These are phyloP conservation scores for Cyprinus carpio DNA, from an alignment of 2,113 vertebrate genomes.

Conservation along the genomic window DNA sequence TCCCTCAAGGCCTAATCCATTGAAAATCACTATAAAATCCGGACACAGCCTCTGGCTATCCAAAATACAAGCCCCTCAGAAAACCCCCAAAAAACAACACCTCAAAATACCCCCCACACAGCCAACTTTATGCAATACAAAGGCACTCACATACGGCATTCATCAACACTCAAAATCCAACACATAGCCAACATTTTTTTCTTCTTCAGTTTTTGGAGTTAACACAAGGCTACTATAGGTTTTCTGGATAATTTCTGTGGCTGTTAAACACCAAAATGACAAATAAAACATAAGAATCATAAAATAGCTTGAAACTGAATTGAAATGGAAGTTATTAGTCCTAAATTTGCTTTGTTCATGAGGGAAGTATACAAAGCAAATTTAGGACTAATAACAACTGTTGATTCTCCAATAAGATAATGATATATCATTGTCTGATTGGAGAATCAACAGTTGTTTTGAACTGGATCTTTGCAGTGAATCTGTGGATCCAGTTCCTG, in stretches of 20 bases:
- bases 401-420: too few species aligned
- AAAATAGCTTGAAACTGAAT: neutral
- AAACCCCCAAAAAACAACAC: constrained; percentile 20
- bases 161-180: neutral
- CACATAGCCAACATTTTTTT: neutral
- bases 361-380: too few species aligned
- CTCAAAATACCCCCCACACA: constrained; percentile 14
- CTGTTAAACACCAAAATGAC: neutral
- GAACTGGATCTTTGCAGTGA: neutral
- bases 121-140: neutral
- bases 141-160: neutral
- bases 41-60: neutral
- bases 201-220: neutral
- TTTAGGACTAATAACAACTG: too few species aligned
- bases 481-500: neutral
- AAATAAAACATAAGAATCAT: neutral
- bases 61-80: neutral
- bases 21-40: constrained; percentile 7
- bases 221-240: neutral
- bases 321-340: neutral
- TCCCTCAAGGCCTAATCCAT: constrained; percentile 32
- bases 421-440: neutral
- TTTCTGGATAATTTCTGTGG: neutral
- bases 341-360: neutral
- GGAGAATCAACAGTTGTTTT: neutral